Percentiles rank a stretch among this genome's conserved stretches.
phyloP scores from a whole-genome alignment of 1,140 invertebrate species.

The Atta texana region DNA sequence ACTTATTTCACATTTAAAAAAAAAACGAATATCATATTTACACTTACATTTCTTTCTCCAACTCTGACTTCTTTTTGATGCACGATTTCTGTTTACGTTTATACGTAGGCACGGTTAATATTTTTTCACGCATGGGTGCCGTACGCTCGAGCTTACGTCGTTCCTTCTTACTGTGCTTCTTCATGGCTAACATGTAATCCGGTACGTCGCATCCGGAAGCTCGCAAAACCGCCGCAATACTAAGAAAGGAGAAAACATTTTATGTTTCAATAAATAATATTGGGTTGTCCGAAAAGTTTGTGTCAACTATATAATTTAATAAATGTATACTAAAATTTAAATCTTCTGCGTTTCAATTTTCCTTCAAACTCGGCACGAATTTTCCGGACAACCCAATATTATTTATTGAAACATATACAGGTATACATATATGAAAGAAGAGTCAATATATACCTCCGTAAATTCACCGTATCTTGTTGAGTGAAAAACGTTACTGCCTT shows the following conservation, averaged over 20 bases:
- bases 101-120: conserved; percentile 87
- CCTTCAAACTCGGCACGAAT: no score
- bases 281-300: no score
- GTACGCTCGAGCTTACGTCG: conserved; percentile 87
- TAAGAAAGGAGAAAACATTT: conserved; percentile 83
- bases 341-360: no score
- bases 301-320: no score
- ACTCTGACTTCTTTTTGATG: background rate
- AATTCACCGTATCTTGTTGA: conserved; percentile 93
- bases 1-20: conserved; percentile 4
- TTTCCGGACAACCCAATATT: background rate
- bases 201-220: conserved; percentile 96
- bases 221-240: conserved; percentile 94
- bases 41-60: background rate
- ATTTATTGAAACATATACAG: conserved; percentile 19
- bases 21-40: background rate
- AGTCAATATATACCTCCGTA: conserved; percentile 90
- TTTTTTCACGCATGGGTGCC: conserved; percentile 88
- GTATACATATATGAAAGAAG: background rate
- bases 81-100: conserved; percentile 69
- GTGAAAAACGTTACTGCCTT: conserved; percentile 98
- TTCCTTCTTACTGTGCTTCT: conserved; percentile 90
- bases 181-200: conserved; percentile 94
- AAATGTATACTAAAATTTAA: no score
- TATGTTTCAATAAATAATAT: background rate